Evolutionary conservation across 1,140 invertebrate species (phyloP).

Genomic region (Bombus difficillimus): DNA sequence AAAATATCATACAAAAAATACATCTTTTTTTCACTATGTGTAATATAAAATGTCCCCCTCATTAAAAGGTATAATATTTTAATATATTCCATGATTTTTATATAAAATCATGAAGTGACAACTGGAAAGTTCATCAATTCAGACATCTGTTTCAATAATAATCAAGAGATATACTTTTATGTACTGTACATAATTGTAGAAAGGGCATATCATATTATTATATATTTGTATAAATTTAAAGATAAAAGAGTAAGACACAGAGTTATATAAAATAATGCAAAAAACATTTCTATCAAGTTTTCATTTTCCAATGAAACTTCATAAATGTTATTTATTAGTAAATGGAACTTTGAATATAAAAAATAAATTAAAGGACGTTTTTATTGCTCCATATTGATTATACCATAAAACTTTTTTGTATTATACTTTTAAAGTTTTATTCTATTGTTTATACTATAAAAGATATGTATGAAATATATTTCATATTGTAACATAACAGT

Average conservation of each 20-base stretch:
- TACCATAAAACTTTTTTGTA: background rate
- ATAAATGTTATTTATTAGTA: slow-evolving; percentile 12
- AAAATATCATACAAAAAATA: slow-evolving; percentile 22
- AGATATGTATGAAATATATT: background rate
- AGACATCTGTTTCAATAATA: slow-evolving; percentile 4
- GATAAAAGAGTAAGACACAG: background rate
- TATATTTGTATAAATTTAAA: slow-evolving; percentile 44
- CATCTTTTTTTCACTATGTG: slow-evolving; percentile 15
- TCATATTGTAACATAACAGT: slow-evolving; percentile 4
- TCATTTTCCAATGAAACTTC: slow-evolving; percentile 1
- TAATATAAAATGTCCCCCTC: slow-evolving; percentile 31
- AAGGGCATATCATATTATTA: slow-evolving; percentile 40
- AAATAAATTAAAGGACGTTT: background rate
- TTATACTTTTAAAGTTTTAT: background rate
- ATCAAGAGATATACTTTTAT: slow-evolving; percentile 27
- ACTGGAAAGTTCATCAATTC: slow-evolving; percentile 2
- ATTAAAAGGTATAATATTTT: slow-evolving; percentile 41
- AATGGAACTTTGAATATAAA: slow-evolving; percentile 25
- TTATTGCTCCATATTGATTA: background rate
- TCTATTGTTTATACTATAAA: background rate
- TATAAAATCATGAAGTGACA: background rate
- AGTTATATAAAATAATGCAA: slow-evolving; percentile 3
- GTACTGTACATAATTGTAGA: slow-evolving; percentile 51
- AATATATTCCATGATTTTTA: slow-evolving; percentile 31
- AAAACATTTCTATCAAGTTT: slow-evolving; percentile 11